Percentiles rank a stretch among this genome's conserved stretches.
phyloP scores from a whole-genome alignment of 2,888 invertebrate genomes.

The Metallyticus violacea region DNA sequence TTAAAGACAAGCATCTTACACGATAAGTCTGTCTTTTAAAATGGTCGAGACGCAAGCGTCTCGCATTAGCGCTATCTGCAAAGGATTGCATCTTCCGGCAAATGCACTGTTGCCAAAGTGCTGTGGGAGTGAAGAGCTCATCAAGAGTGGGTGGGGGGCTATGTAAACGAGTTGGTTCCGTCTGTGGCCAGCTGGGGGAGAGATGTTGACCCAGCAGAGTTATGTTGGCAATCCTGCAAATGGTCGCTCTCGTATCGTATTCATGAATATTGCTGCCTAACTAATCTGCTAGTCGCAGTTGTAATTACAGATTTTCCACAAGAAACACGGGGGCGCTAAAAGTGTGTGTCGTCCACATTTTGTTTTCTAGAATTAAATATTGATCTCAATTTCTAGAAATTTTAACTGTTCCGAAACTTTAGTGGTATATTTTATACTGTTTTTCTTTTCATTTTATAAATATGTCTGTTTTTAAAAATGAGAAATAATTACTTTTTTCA shows the following conservation, averaged over 20 bases:
- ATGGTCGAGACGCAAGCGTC: too few relatives aligned
- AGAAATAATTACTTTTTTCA: too few relatives aligned
- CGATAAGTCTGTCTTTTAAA: too few relatives aligned
- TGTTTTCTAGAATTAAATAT: neutral
- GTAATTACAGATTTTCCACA: neutral
- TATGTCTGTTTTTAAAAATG: too few relatives aligned
- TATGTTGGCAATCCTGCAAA: neutral
- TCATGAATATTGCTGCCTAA: neutral
- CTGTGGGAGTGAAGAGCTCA: neutral
- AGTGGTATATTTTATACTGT: too few relatives aligned
- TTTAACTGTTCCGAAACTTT: too few relatives aligned
- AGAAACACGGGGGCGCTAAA: neutral
- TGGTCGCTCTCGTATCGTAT: neutral
- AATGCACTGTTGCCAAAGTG: neutral
- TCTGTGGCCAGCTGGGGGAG: constrained; percentile 2
- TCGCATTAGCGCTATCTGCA: neutral
- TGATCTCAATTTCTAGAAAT: too few relatives aligned
- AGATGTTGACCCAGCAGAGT: neutral
- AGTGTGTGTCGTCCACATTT: neutral
- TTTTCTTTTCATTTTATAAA: too few relatives aligned
- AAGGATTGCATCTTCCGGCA: neutral
- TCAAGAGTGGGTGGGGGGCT: neutral
- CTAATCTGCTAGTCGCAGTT: neutral
- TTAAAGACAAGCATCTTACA: too few relatives aligned
- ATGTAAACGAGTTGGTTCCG: constrained; percentile 8